Conservation (phyloP, 2,113 vertebrate species). For the Myiozetetes cayanensis region DNA sequence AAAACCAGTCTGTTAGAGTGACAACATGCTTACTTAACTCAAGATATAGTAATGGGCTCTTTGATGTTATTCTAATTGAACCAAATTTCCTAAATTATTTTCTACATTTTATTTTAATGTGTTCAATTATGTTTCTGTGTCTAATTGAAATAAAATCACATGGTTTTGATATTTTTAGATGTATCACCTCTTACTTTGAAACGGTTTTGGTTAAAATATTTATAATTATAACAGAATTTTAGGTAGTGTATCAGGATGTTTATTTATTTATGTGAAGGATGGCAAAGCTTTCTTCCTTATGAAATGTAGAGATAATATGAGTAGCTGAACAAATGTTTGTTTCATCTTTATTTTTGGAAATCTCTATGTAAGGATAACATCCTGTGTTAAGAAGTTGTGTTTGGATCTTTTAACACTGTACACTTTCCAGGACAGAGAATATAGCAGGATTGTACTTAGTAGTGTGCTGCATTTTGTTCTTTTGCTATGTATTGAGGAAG, state of each 20-base stretch:
- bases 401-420: neutral
- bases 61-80: constrained; percentile 8
- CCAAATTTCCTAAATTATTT: neutral
- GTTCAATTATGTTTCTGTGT: neutral
- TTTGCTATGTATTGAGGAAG: neutral
- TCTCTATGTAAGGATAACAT: neutral
- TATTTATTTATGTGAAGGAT: neutral
- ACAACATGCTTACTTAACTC: constrained; percentile 1
- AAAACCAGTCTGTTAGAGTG: constrained; percentile 14
- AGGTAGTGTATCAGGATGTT: neutral
- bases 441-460: neutral
- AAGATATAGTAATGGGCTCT: constrained; percentile 4
- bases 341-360: neutral
- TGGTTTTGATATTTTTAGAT: neutral
- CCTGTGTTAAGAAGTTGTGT: neutral
- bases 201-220: neutral
- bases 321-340: neutral
- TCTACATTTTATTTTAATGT: neutral
- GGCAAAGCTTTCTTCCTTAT: neutral
- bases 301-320: neutral
- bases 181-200: neutral
- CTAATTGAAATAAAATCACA: neutral
- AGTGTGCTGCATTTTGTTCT: neutral
- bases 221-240: neutral
- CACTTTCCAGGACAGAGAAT: neutral